Base-by-base conservation (phyloP, 2,888 invertebrate species). In the Scaptomyza cyrtandrae region DNA sequence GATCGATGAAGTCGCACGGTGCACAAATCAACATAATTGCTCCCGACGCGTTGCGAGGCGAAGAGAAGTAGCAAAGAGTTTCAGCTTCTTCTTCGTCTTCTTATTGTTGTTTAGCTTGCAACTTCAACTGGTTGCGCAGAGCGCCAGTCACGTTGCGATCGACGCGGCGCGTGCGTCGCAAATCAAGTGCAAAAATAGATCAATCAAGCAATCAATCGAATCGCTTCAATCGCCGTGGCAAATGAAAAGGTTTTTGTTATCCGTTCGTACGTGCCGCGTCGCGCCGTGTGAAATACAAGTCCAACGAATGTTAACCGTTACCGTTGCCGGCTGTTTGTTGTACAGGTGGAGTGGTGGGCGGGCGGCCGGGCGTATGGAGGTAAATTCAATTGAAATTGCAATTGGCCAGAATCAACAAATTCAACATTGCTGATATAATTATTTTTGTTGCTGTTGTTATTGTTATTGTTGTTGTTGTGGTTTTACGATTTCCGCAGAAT, bases 181-280 rank as follows among this genome's bases (percentile, higher is more conserved):
- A 86, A 89, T 86, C 89, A 86, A 89, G 88, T 86, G 88, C 88
- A 86, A 89, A 88, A 85, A 85, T 88, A 89, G 89, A 88, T 88
- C 88, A 89, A 86, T 86, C 89, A 89, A 88, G 86, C 86, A 89
- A 89, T 89, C 88, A 86, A 89, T 86, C 88, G 78, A 77, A 77
- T 66, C 64, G 78, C 60, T 72, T 66, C 89, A 74, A 78, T 75
- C 82, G 50, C 69, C 67, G 59, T 79, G 80, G 67, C 78, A 81
- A 77, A 78, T 70, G 66, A 72, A 78, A 80, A 70, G 66, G 58
- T 64, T 76, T 70, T 67, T 19, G 7, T 10, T 19, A 24, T 48
- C 16, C 46, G 11, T 16, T 61, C 61, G 69, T 80, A 65, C 66
- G 69, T 80, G 77, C 53, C 76, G 69, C 60, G 52, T 50, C 49